Percentiles rank a stretch among this genome's conserved stretches.
phyloP scores from a whole-genome alignment of 2,888 invertebrate genomes.

The Coronaproctus castanopsis region DNA sequence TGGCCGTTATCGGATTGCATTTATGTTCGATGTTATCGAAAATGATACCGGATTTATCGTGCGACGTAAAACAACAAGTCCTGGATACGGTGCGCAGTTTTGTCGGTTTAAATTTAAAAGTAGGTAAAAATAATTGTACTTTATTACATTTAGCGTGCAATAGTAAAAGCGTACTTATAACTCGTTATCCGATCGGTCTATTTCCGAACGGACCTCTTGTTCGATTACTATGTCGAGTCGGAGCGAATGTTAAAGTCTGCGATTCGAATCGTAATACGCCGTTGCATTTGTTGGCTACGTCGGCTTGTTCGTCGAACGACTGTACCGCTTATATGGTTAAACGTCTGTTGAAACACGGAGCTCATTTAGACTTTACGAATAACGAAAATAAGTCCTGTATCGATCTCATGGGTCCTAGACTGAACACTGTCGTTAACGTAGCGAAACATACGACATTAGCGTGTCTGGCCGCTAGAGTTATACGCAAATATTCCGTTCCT shows the following conservation, averaged over 20 bases:
- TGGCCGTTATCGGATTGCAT: slow-evolving; percentile 68
- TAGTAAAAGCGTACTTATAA: slow-evolving; percentile 46
- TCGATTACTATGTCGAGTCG: slow-evolving; percentile 54
- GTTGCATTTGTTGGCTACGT: slow-evolving; percentile 59
- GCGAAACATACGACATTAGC: slow-evolving; percentile 57
- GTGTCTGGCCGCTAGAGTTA: slow-evolving; percentile 66
- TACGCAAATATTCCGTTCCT: slow-evolving; percentile 30
- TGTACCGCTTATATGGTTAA: no score
- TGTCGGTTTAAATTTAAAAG: slow-evolving; percentile 42
- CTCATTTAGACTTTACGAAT: slow-evolving; percentile 67
- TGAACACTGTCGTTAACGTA: slow-evolving; percentile 46
- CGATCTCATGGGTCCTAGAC: slow-evolving; percentile 31
- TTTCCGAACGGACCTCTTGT: slow-evolving; percentile 50
- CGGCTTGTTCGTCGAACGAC: slow-evolving; percentile 26
- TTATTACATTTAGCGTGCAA: slow-evolving; percentile 68
- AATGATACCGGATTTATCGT: slow-evolving; percentile 26
- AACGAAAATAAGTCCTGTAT: slow-evolving; percentile 54
- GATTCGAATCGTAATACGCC: slow-evolving; percentile 75
- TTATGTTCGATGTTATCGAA: slow-evolving; percentile 55
- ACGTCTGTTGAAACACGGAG: slow-evolving; percentile 55
- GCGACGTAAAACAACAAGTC: slow-evolving; percentile 20
- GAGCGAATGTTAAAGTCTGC: slow-evolving; percentile 55
- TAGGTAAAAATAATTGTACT: slow-evolving; percentile 41
- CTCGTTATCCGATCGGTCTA: slow-evolving; percentile 45
- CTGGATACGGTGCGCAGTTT: no score